These are phyloP conservation scores for Epinotia demarniana DNA, from an alignment of 2,888 invertebrate genomes.

Conservation along the genomic window DNA sequence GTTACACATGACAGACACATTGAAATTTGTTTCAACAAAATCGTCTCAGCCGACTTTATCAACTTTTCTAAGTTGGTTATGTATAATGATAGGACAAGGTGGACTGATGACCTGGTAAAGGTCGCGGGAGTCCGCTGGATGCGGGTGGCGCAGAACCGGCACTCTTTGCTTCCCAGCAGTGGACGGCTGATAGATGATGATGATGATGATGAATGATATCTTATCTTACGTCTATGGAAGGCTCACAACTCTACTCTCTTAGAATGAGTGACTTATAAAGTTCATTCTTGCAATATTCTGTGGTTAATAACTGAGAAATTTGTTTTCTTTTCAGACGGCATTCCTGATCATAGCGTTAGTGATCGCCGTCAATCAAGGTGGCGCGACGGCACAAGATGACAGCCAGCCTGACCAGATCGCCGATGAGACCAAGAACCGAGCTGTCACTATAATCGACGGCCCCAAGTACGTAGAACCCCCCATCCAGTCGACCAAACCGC, in stretches of 20 bases:
- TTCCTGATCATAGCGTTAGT: conserved; percentile 79
- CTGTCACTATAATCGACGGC: conserved; percentile 66
- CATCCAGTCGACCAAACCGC: conserved; percentile 47
- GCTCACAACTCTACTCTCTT: not conserved
- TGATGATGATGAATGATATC: too few relatives aligned
- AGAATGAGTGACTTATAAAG: not conserved
- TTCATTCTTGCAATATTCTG: not conserved
- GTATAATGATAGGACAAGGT: too few relatives aligned
- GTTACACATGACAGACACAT: too few relatives aligned
- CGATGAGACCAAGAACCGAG: conserved; percentile 69
- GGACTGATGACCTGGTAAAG: too few relatives aligned
- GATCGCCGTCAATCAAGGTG: conserved; percentile 76
- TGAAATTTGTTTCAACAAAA: too few relatives aligned
- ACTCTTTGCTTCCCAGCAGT: too few relatives aligned
- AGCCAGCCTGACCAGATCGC: conserved; percentile 69
- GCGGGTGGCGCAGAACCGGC: too few relatives aligned
- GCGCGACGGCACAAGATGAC: conserved; percentile 68
- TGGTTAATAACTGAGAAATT: not conserved
- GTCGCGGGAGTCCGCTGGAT: too few relatives aligned
- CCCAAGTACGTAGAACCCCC: conserved; percentile 64
- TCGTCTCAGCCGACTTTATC: too few relatives aligned
- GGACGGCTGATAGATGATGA: too few relatives aligned
- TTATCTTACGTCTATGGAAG: too few relatives aligned
- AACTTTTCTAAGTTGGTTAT: too few relatives aligned
- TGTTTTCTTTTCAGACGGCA: conserved; percentile 72